Evolutionary conservation across 2,797 vertebrate genomes (phyloP).

Genomic region (Erpetoichthys calabaricus): DNA sequence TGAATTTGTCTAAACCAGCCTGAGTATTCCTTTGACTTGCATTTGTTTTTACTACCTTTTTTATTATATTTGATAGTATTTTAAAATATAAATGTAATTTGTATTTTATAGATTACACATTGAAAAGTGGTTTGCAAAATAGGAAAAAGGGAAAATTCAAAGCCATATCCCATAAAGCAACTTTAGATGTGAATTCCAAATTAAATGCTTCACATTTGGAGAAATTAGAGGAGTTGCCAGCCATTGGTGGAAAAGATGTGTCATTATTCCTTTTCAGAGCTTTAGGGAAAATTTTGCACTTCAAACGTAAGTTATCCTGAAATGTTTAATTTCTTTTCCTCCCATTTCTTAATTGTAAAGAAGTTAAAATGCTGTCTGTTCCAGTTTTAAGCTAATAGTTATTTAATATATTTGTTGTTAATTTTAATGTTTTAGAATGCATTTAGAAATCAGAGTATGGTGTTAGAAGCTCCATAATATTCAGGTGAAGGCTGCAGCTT

Average conservation of each 20-base stretch:
- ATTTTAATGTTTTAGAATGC: too few relatives aligned
- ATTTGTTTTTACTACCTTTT: background rate
- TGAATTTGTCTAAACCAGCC: too few relatives aligned
- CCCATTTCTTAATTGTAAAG: background rate
- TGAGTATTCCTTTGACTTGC: too few relatives aligned
- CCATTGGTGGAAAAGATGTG: conserved; percentile 77
- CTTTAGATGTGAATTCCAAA: conserved; percentile 39
- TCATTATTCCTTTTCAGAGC: conserved; percentile 90
- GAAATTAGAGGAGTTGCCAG: conserved; percentile 39
- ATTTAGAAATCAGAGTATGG: too few relatives aligned
- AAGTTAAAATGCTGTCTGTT: too few relatives aligned
- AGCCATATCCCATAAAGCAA: conserved; percentile 28
- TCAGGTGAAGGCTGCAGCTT: too few relatives aligned
- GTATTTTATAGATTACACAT: conserved; percentile 30
- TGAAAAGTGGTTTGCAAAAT: conserved; percentile 43
- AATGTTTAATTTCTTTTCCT: background rate
- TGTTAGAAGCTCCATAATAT: too few relatives aligned
- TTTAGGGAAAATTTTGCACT: conserved; percentile 85
- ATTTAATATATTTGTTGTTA: too few relatives aligned
- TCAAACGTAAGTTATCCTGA: conserved; percentile 71
- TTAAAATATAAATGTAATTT: conserved; percentile 11
- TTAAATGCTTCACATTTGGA: conserved; percentile 39
- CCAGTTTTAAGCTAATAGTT: too few relatives aligned
- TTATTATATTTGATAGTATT: background rate
- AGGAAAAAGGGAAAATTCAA: conserved; percentile 39